phyloP scores from a whole-genome alignment of 2,113 vertebrate species.

The Malurus alboscapulatus region DNA sequence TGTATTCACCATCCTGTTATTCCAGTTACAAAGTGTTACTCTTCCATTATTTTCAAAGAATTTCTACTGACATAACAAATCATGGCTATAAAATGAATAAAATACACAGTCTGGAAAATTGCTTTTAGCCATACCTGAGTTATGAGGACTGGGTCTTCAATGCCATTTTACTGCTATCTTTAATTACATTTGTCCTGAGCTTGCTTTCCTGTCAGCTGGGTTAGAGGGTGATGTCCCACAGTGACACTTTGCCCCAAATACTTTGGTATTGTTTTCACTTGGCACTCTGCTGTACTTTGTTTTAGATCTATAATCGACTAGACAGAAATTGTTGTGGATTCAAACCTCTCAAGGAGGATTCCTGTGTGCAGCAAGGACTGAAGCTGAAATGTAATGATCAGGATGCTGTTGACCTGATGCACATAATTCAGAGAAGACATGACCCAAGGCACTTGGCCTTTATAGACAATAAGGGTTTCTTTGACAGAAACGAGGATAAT shows the following conservation, averaged over 20 bases:
- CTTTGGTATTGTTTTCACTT: neutral
- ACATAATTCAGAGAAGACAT: slow-evolving; percentile 81
- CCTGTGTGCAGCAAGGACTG: slow-evolving; percentile 76
- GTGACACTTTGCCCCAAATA: neutral
- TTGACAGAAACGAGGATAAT: slow-evolving; percentile 93
- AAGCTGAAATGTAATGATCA: slow-evolving; percentile 75
- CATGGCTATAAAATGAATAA: neutral
- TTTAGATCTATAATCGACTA: slow-evolving; percentile 90
- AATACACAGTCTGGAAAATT: neutral
- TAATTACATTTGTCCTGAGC: neutral
- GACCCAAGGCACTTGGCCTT: slow-evolving; percentile 86
- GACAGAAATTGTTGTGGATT: slow-evolving; percentile 96
- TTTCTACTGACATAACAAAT: neutral
- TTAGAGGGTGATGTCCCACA: neutral
- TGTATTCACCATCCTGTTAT: neutral
- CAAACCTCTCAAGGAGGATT: slow-evolving; percentile 85
- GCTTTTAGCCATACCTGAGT: neutral
- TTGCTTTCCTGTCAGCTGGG: neutral
- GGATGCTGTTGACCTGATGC: slow-evolving; percentile 75
- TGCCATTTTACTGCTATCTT: neutral
- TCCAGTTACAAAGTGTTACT: neutral
- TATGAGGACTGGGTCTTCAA: neutral
- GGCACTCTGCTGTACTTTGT: slow-evolving; percentile 12
- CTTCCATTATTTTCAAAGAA: neutral
- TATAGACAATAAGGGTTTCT: slow-evolving; percentile 89